phyloP scores from a whole-genome alignment of 2,113 vertebrate genomes.

The Macheiramphus alcinus region DNA sequence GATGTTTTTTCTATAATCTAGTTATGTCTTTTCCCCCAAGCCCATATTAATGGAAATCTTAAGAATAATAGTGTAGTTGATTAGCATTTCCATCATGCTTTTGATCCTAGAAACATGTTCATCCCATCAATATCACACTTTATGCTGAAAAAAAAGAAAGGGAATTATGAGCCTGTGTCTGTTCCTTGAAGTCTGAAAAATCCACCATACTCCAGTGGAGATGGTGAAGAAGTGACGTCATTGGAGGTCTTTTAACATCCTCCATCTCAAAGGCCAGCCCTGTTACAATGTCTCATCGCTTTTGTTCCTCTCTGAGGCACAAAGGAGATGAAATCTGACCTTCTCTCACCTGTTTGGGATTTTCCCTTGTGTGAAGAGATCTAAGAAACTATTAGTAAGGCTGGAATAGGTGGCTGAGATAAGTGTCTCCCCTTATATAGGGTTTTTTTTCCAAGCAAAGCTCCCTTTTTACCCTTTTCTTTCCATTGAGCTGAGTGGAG shows the following conservation, averaged over 20 bases:
- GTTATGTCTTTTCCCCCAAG: not conserved
- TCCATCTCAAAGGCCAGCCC: not conserved
- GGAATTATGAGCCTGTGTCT: not conserved
- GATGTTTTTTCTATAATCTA: not conserved
- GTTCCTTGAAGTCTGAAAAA: not conserved
- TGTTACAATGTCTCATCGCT: not conserved
- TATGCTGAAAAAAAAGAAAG: not conserved
- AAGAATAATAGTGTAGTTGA: not conserved
- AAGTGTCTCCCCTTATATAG: not conserved
- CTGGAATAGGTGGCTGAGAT: not conserved
- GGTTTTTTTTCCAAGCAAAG: not conserved
- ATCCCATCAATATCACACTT: not conserved
- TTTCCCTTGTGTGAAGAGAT: not conserved
- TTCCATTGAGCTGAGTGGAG: not conserved
- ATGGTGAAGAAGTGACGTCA: not conserved
- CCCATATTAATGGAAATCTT: not conserved
- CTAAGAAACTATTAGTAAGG: not conserved
- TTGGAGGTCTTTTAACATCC: not conserved
- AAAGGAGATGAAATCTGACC: not conserved
- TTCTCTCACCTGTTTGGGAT: not conserved
- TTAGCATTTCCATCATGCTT: not conserved
- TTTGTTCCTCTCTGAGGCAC: not conserved
- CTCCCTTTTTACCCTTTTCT: not conserved
- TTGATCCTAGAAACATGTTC: not conserved
- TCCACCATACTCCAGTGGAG: not conserved